Evolutionary conservation across 2,888 invertebrate species (phyloP), one percentile per base, ranked within the genome.

Genomic region (Ophioninae sp.): DNA sequence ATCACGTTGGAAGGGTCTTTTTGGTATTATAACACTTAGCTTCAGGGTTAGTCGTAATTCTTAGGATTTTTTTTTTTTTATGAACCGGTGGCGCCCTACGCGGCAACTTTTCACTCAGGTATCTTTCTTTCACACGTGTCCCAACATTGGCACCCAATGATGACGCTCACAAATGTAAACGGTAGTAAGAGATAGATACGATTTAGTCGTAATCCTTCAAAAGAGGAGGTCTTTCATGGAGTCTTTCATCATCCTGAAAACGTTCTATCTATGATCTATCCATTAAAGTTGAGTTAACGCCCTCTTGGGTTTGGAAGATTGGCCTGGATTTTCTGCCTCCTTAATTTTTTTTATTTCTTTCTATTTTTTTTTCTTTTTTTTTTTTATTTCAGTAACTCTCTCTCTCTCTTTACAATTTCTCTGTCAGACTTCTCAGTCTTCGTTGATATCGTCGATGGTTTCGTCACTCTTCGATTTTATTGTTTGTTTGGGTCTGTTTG

Each of bases 231-330:
- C 30, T 30, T 30, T 30, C 30, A 30, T 30, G 92, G 90, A 88
- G 90, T 91, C 91, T 91, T 90, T 91, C 88, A 89, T 84, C 90
- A 88, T 89, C 88, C 88, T 85, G 79, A 77, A 82, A 87, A 87
- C 86, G 84, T 89, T 90, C 89, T 92, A 92, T 93, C 93, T 92
- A 85, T 87, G 89, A 92, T 93, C 92, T n/a, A n/a, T 92, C 92
- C 93, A 93, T 92, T 93, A 93, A 91, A 91, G 89, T 92, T 91
- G 88, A 90, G 92, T 92, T 92, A 91, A 93, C 92, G 93, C 93
- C 92, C 91, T 91, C 91, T 90, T 90, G 89, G 88, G 87, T 89
- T 80, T 84, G 86, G 82, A 78, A 80, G 64, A 68, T 50, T 56
- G 57, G 81, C 72, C 50, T 74, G 79, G 30, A 30, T 85, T 69